Base-by-base conservation (phyloP, 2,797 vertebrate species). In the Characodon lateralis region DNA sequence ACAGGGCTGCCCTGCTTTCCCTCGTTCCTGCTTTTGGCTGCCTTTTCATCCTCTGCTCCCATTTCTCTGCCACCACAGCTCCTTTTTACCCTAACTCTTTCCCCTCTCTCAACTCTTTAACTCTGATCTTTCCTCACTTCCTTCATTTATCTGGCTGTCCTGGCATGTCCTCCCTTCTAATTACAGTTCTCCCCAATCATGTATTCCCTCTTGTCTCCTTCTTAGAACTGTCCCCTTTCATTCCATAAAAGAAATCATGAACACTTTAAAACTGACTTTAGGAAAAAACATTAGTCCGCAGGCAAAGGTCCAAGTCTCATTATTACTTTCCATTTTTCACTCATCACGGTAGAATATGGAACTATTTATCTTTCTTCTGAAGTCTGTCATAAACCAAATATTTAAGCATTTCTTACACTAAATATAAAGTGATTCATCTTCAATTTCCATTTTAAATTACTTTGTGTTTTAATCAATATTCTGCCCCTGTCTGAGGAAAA, bases 291-390 rank as follows among this genome's bases (percentile, higher is more conserved):
- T 22, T 43, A 78, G 78, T 76, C 78, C 1, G 12, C 80, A 80
- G 87, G 87, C 81, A 51, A 55, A 22, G 24, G 78, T 87, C 88
- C 89, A 88, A 75, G 78, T 81, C 82, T 88, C 84, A 89, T 90
- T 84, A 90, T 83, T 80, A 76, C 75, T 66, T 73, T 84, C 85
- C 50, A 73, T 82, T 87, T 70, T 78, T 48, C n/a, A 83, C 86
- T 89, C 78, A 87, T 88, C 43, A 28, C 28, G 18, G 65, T 43
- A 39, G 48, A 35, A 77, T 70, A 50, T 66, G 68, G 14, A 84
- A 20, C 63, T 72, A 74, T 85, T 70, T 78, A 69, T n/a, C 68
- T 75, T 68, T 66, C 71, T 74, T 73, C 66, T 65, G 13, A 22
- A 50, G 68, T 69, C 71, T 76, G 77, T 80, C 46, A 82, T 55